Evolutionary conservation across 2,888 invertebrate genomes (phyloP).

Genomic region (Eristalis pertinax): DNA sequence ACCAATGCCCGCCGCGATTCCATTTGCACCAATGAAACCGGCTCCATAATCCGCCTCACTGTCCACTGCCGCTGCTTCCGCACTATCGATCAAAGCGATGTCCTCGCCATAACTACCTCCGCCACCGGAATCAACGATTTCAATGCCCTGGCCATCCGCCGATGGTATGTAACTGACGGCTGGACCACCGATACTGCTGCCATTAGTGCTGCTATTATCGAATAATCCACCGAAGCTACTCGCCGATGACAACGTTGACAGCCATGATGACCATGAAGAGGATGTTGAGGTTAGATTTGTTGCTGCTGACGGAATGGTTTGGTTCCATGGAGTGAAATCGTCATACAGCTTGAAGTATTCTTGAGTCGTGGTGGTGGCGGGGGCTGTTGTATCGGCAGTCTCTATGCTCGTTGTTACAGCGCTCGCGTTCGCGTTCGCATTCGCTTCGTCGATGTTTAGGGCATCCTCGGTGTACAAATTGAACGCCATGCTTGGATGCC

Average conservation of each 20-base stretch:
- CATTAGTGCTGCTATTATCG: constrained; percentile 45
- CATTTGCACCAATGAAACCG: constrained; percentile 60
- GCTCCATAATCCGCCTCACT: constrained; percentile 77
- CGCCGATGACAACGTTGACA: constrained; percentile 52
- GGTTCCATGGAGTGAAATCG: constrained; percentile 67
- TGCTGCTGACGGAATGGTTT: constrained; percentile 62
- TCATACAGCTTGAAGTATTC: constrained; percentile 74
- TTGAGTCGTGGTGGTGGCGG: constrained; percentile 56
- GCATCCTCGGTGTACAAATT: constrained; percentile 28
- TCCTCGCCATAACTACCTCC: constrained; percentile 74
- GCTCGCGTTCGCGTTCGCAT: constrained; percentile 39
- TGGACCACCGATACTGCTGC: constrained; percentile 24
- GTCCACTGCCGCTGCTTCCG: constrained; percentile 76
- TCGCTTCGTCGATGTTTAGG: constrained; percentile 31
- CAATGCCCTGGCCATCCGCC: constrained; percentile 51
- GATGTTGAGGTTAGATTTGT: constrained; percentile 62
- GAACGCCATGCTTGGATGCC: constrained; percentile 32
- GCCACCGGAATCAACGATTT: constrained; percentile 41
- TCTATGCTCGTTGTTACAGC: constrained; percentile 15
- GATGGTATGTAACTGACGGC: constrained; percentile 37
- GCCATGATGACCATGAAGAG: constrained; percentile 52
- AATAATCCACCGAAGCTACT: constrained; percentile 53
- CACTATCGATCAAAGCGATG: constrained; percentile 80
- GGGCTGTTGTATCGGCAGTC: constrained; percentile 1
- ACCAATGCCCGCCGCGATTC: constrained; percentile 50